Conservation (phyloP, 2,797 vertebrate species). For the Micrastur ruficollis region DNA sequence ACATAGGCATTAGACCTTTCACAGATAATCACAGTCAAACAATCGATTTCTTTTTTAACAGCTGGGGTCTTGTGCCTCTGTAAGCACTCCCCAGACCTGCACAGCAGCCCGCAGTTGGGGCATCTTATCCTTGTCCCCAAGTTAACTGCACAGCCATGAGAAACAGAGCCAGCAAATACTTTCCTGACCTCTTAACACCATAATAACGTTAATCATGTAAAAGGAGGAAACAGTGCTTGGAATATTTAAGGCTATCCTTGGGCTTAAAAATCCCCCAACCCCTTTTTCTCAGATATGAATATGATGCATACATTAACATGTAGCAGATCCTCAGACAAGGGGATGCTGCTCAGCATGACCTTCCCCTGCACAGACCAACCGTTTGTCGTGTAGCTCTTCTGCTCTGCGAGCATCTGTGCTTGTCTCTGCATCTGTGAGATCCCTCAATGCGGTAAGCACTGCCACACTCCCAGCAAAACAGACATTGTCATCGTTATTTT, state of each 20-base stretch:
- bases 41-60: not conserved
- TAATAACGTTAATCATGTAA: not conserved
- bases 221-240: not conserved
- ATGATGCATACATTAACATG: not conserved
- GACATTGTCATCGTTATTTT: not conserved
- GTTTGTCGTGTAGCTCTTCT: not conserved
- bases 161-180: not conserved
- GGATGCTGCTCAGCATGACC: not conserved
- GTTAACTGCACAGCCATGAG: not conserved
- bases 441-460: not conserved
- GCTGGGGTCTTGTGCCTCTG: not conserved
- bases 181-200: not conserved
- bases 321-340: not conserved
- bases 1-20: not conserved
- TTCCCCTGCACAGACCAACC: not conserved
- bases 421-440: not conserved
- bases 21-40: not conserved
- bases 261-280: not conserved
- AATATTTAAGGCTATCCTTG: not conserved
- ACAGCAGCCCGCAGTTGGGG: not conserved
- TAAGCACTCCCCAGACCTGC: not conserved
- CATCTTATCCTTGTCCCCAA: not conserved
- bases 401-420: not conserved
- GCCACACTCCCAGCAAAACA: not conserved
- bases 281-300: not conserved